Evolutionary conservation across 2,797 vertebrate species (phyloP).

Genomic region (Myotis planiceps): DNA sequence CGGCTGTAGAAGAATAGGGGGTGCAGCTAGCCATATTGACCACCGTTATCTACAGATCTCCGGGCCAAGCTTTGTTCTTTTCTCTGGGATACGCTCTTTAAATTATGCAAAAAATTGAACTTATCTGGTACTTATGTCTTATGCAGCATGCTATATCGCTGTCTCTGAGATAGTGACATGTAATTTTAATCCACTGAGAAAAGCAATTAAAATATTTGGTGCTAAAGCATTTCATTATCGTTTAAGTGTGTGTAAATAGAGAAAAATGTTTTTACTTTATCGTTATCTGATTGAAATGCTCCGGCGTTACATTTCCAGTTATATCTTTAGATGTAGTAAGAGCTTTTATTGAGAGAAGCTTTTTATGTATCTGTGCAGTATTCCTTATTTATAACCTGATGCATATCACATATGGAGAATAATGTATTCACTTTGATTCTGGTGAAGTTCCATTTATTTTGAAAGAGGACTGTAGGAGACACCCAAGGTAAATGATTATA

Average conservation of each 20-base stretch:
- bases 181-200: slow-evolving; percentile 14
- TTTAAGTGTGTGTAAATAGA: background rate
- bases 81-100: background rate
- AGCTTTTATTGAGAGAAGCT: background rate
- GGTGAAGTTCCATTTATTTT: background rate
- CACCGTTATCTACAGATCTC: background rate
- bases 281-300: background rate
- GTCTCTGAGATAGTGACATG: background rate
- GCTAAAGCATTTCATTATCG: background rate
- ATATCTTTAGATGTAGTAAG: background rate
- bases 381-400: background rate
- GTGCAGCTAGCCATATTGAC: background rate
- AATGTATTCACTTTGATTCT: background rate
- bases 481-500: background rate
- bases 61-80: background rate
- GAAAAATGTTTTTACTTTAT: background rate
- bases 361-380: background rate
- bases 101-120: background rate
- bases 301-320: background rate
- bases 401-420: background rate
- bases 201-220: background rate
- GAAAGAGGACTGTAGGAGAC: background rate
- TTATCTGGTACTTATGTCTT: background rate
- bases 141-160: background rate
- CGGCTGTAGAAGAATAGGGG: background rate